A percentile compares a stretch with the other conserved stretches of the same genome.
Evolutionary conservation across 2,113 vertebrate species (phyloP).

Genomic region (Gorsachius goisagi): DNA sequence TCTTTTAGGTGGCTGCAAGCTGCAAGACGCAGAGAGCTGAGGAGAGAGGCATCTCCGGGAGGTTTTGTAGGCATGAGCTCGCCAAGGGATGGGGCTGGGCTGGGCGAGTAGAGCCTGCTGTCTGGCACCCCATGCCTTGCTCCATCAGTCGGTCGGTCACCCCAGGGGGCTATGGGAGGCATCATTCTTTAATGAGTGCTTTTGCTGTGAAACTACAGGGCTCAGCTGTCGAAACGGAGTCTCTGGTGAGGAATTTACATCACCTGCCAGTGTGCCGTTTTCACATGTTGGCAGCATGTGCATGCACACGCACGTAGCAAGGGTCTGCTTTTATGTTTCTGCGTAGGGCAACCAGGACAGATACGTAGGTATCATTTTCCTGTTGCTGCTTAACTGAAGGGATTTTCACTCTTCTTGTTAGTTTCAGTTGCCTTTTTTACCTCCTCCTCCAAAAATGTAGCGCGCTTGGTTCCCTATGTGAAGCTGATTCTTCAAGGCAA

Average conservation of each 20-base stretch:
- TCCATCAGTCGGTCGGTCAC: rapidly evolving
- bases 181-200: not conserved
- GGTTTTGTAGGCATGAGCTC: not conserved
- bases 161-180: not conserved
- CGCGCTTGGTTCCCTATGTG: not conserved
- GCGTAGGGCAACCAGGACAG: not conserved
- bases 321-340: not conserved
- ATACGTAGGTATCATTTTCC: not conserved
- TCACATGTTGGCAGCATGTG: not conserved
- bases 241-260: not conserved
- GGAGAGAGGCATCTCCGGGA: not conserved
- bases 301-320: rapidly evolving
- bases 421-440: not conserved
- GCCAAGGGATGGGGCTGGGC: not conserved
- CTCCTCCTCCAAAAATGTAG: not conserved
- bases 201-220: not conserved
- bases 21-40: rapidly evolving
- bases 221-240: not conserved
- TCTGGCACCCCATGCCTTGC: not conserved
- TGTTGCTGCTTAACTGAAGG: not conserved
- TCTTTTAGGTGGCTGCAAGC: not conserved
- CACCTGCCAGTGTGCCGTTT: not conserved
- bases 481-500: not conserved
- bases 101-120: not conserved
- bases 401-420: not conserved